Evolutionary conservation across 2,797 vertebrate species (phyloP).

Genomic region (Psittacula derbiana): DNA sequence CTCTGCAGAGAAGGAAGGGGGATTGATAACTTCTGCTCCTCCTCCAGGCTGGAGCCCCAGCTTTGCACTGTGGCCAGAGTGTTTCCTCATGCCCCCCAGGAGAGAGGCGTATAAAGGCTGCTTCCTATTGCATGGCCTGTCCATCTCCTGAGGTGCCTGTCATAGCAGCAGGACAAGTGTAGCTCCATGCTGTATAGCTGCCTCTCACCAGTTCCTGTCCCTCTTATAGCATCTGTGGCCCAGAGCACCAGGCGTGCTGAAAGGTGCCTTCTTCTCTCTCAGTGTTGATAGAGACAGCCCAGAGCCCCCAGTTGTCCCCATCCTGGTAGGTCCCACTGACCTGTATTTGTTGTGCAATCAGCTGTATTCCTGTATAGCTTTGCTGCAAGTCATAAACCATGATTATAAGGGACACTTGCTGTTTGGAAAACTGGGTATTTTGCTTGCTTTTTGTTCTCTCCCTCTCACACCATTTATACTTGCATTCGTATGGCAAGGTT

Average conservation of each 20-base stretch:
- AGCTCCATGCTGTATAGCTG: not conserved
- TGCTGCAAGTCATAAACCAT: not conserved
- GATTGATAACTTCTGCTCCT: not conserved
- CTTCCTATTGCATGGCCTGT: not conserved
- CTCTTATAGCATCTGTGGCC: not conserved
- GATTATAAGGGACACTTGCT: not conserved
- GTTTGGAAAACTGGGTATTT: not conserved
- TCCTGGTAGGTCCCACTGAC: not conserved
- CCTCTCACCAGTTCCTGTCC: not conserved
- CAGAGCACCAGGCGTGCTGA: not conserved
- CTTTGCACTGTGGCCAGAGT: not conserved
- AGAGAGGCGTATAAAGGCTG: rapidly evolving
- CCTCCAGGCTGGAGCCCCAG: not conserved
- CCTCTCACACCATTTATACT: not conserved
- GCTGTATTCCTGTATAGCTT: not conserved
- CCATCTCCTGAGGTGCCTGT: not conserved
- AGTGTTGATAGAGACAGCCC: not conserved
- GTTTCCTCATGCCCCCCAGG: rapidly evolving
- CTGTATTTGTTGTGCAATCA: not conserved
- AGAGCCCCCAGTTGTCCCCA: not conserved
- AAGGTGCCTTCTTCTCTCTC: not conserved
- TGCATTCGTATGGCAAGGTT: not conserved
- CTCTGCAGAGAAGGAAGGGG: not conserved
- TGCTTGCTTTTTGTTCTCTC: not conserved
- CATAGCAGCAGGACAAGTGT: not conserved